Base-by-base conservation (phyloP, 1,140 invertebrate species). In the Dryas iulia region DNA sequence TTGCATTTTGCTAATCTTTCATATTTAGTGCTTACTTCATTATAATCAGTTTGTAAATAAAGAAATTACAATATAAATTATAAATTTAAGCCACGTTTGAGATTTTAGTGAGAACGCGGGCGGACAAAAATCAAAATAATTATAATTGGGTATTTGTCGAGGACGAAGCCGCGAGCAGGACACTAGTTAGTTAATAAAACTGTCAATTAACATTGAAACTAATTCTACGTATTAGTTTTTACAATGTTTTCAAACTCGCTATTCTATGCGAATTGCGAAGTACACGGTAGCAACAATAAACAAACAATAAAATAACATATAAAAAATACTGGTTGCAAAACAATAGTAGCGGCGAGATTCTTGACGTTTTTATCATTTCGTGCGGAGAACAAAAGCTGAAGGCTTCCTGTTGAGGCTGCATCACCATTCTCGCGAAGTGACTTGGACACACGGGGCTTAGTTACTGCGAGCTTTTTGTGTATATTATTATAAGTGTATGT, bases 291-390 rank as follows among this genome's bases (percentile, higher is more conserved):
- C 69, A 81, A 76, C 77, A 80, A 84, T 80, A 84, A 83, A 82
- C 80, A 84, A 83, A 85, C 77, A 80, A 81, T 82, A 81, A 84
- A 82, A 77, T 72, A 74, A 77, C 76, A 72, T 59, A 76, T 82
- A 83, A 79, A 78, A 81, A 77, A 74, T 82, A 85, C 79, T 82
- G 78, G 82, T 87, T 76, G 78, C 82, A 81, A 84, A 82, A 89
- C 86, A 90, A 89, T 89, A 87, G 82, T 82, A 76, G 79, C 74
- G 72, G 77, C 81, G 76, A 73, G 76, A 82, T 82, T 77, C 82
- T 84, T 89, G 88, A 89, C 83, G 86, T 90, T 90, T 90, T 90
- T 90, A 90, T 90, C 86, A 89, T 89, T 89, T 84, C 81, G 74
- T 81, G 71, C 74, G 71, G 75, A 86, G 86, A 90, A 88, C 86